Evolutionary conservation across 2,888 invertebrate species (phyloP), one percentile per base, ranked within the genome.

Genomic region (Antitype chi): DNA sequence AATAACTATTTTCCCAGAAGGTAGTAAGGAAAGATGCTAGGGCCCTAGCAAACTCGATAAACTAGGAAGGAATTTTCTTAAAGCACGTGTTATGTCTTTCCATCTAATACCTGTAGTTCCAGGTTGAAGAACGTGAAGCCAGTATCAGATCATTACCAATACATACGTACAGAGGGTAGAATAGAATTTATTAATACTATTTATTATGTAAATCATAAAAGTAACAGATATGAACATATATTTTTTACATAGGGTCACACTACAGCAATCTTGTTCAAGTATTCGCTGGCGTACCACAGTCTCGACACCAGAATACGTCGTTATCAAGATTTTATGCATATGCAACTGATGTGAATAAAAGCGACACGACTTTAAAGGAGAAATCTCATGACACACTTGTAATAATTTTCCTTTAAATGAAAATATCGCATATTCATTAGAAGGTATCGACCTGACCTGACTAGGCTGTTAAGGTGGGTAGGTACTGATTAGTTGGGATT

Each of bases 381-480:
- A 66, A 53, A 47, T 73, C 66, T 73, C 28, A 66, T 60, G 66
- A 53, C 17, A 55, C 20, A 62, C n/a, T 64, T 43, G 17, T 64
- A 63, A 63, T 72, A n/a, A n/a, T n/a, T n/a, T n/a, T 64, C 28
- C 17, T n/a, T 64, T 53, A 13, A 81, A 53, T 73, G 64, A 43
- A 80, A 78, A 28, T 64, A 43, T 57, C 20, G 25, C 49, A 32
- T 23, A 32, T 32, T 70, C 43, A 43, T 67, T 47, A 32, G 32
- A 17, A 17, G 43, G 2, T 53, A 20, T 13, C 6, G 23, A 28
- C 9, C 2, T 5, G 25, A 28, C 6, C 2, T 8, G 5, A 74
- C 25, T 28, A n/a, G 28, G 9, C 6, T 43, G 32, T 60, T 28
- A 47, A 75, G 53, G 20, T 25, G 63, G 53, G 20, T 25, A 25